phyloP scores from a whole-genome alignment of 2,888 invertebrate species.

The Prosapia bicincta region DNA sequence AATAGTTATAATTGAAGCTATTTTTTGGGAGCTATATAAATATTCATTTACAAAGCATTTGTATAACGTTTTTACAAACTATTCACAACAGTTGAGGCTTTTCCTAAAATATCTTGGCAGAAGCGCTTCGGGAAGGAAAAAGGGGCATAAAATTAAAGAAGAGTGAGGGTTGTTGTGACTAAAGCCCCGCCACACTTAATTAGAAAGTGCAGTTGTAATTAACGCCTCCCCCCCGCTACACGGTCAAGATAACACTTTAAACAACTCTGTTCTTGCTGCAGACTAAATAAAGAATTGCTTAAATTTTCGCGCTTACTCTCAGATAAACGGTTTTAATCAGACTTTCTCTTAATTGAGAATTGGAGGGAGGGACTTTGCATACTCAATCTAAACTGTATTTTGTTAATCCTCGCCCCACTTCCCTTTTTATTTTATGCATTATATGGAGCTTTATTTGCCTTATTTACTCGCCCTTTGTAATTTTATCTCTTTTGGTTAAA shows the following conservation, averaged over 20 bases:
- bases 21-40: too few relatives aligned
- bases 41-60: too few relatives aligned
- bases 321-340: background rate
- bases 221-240: background rate
- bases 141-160: too few relatives aligned
- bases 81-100: too few relatives aligned
- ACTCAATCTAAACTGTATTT: background rate
- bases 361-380: background rate
- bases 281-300: conserved; percentile 2
- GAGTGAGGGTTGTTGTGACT: background rate
- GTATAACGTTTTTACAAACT: too few relatives aligned
- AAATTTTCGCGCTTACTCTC: background rate
- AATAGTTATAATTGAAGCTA: too few relatives aligned
- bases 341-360: background rate
- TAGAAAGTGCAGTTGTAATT: background rate
- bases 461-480: background rate
- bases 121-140: too few relatives aligned
- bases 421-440: background rate
- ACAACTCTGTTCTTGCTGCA: background rate
- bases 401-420: background rate
- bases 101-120: too few relatives aligned
- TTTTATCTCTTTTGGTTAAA: background rate
- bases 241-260: background rate
- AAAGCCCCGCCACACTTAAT: background rate
- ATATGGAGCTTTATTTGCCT: background rate